phyloP scores from a whole-genome alignment of 2,113 vertebrate genomes.

The Xenopus laevis region DNA sequence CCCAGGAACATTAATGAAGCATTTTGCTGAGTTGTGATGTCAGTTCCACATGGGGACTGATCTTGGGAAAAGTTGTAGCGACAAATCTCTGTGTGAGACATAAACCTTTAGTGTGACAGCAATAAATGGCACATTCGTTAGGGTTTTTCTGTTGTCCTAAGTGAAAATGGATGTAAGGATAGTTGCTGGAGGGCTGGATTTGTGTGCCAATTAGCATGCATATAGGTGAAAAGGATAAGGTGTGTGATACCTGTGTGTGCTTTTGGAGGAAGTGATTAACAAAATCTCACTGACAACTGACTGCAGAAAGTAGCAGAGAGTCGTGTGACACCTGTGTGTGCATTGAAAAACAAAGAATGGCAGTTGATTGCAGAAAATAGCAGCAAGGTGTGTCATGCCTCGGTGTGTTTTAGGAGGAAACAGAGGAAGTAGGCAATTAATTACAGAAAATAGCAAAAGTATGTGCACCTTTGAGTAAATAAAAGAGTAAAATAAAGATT shows the following conservation, averaged over 20 bases:
- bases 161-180: no score
- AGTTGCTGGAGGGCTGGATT: not conserved
- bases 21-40: no score
- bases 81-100: no score
- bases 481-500: no score
- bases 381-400: slow-evolving; percentile 1
- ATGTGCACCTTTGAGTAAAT: no score
- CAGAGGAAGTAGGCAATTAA: not conserved
- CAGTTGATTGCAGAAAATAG: not conserved
- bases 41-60: no score
- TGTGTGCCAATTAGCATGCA: not conserved
- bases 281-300: not conserved
- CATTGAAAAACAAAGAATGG: not conserved
- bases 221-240: not conserved
- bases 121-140: no score
- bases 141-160: no score
- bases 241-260: not conserved
- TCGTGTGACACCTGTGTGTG: not conserved
- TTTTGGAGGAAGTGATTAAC: not conserved
- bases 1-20: no score
- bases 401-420: not conserved
- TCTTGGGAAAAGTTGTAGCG: no score
- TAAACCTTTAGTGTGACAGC: no score
- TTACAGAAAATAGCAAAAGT: not conserved
- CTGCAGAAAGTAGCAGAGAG: not conserved